Percentiles rank a stretch among this genome's conserved stretches.
These are phyloP conservation scores for Hemaris fuciformis DNA, from an alignment of 2,888 invertebrate species.

Conservation along the genomic window DNA sequence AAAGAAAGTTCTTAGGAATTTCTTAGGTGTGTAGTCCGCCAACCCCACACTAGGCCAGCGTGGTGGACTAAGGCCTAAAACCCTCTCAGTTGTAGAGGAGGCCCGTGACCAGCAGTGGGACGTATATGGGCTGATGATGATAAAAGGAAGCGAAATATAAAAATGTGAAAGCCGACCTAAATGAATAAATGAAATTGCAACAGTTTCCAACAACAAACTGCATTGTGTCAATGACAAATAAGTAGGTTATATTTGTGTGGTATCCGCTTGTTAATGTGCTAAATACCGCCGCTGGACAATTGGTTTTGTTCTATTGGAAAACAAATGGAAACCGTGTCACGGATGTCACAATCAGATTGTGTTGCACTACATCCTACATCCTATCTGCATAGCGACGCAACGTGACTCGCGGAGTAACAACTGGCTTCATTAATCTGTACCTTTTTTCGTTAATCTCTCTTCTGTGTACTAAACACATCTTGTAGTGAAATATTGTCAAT, in stretches of 20 bases:
- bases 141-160: neutral
- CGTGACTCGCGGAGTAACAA: neutral
- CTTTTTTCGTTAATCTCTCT: no score
- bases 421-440: neutral
- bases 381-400: neutral
- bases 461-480: no score
- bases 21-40: no score
- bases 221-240: neutral
- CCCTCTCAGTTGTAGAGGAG: no score
- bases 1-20: no score
- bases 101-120: no score
- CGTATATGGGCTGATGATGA: no score
- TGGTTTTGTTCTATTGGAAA: constrained; percentile 10
- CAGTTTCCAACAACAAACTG: neutral
- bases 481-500: no score
- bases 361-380: constrained; percentile 12
- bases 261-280: constrained; percentile 1
- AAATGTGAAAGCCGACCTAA: neutral
- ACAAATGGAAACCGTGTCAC: constrained; percentile 13
- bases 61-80: no score
- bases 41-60: no score
- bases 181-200: neutral
- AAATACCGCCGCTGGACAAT: constrained; percentile 1
- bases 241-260: neutral
- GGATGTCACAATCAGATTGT: constrained; percentile 13